Percentiles rank a stretch among this genome's conserved stretches.
Conservation (phyloP, 2,888 invertebrate species). For the Hirudinaria manillensis region DNA sequence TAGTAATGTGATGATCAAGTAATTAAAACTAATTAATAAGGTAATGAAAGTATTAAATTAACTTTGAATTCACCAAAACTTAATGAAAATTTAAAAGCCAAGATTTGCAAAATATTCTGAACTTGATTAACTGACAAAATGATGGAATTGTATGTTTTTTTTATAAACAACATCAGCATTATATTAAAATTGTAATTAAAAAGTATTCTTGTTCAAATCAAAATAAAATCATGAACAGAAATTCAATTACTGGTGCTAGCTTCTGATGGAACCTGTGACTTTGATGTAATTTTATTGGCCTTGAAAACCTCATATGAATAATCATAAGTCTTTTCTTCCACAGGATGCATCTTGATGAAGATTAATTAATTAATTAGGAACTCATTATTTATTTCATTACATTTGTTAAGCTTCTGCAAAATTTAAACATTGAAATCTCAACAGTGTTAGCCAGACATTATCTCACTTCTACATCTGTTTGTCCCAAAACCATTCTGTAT, state of each 20-base stretch:
- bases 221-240: no score
- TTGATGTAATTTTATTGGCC: neutral
- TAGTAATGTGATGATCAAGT: no score
- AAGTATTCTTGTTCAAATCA: no score
- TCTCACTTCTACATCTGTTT: neutral
- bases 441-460: neutral
- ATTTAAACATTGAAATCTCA: neutral
- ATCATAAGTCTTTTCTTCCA: conserved; percentile 5
- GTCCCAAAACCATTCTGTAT: conserved; percentile 16
- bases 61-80: no score
- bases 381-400: neutral
- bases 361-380: neutral
- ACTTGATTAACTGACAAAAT: no score
- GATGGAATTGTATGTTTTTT: no score
- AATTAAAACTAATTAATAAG: no score
- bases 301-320: neutral
- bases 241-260: neutral
- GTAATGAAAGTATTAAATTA: no score
- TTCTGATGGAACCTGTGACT: conserved; percentile 1
- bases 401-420: neutral
- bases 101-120: no score
- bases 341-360: neutral
- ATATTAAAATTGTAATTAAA: no score
- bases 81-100: no score
- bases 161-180: no score